These are phyloP conservation scores for Eupithecia abbreviata DNA, from an alignment of 2,888 invertebrate genomes.

Conservation along the genomic window DNA sequence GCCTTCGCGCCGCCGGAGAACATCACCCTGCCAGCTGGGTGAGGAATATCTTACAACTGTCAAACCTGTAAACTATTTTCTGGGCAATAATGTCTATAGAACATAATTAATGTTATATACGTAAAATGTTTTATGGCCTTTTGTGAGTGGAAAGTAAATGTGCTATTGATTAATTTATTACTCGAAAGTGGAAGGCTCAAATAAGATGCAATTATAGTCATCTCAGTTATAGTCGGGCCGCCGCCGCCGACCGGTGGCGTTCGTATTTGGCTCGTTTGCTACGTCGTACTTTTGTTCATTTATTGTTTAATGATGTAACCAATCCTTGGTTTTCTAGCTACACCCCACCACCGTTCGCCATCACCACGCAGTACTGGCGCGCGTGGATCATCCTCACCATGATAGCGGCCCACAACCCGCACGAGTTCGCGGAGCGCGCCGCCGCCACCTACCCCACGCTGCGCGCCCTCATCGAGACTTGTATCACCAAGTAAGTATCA, in stretches of 20 bases:
- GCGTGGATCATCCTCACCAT: constrained; percentile 92
- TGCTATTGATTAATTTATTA: too few relatives aligned
- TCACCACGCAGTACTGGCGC: constrained; percentile 97
- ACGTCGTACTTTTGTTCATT: too few relatives aligned
- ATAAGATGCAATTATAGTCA: too few relatives aligned
- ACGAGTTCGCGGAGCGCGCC: constrained; percentile 92
- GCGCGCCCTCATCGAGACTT: constrained; percentile 96
- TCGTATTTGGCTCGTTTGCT: too few relatives aligned
- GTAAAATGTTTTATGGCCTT: too few relatives aligned
- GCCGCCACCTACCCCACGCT: constrained; percentile 96
- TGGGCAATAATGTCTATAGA: too few relatives aligned
- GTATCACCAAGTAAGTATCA: constrained; percentile 92
- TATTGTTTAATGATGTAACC: not conserved
- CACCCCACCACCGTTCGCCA: constrained; percentile 94
- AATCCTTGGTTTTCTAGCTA: constrained; percentile 76
- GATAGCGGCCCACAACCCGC: constrained; percentile 96
- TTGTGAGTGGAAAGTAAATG: too few relatives aligned
- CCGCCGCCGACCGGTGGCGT: too few relatives aligned
- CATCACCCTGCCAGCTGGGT: constrained; percentile 93
- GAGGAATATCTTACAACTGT: constrained; percentile 49
- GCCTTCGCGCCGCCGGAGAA: constrained; percentile 97
- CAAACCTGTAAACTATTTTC: too few relatives aligned
- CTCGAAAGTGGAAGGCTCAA: too few relatives aligned
- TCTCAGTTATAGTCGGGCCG: too few relatives aligned
- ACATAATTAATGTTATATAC: too few relatives aligned